A percentile compares a stretch with the other conserved stretches of the same genome.
phyloP scores from a whole-genome alignment of 2,797 vertebrate genomes.

The Clarias fuscus region DNA sequence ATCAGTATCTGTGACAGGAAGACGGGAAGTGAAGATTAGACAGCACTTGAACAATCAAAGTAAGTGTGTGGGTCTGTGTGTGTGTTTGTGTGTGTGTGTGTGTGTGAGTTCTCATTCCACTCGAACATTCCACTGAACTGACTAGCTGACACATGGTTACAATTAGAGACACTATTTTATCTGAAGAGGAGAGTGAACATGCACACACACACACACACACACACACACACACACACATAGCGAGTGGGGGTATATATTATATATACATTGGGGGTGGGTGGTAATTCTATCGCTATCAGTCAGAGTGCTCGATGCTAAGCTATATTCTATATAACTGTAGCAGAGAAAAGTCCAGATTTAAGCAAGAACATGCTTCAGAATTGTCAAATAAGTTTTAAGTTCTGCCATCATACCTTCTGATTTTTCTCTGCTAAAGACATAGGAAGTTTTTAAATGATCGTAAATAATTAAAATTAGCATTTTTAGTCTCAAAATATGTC shows the following conservation, averaged over 20 bases:
- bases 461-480: not conserved
- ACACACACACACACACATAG: not conserved
- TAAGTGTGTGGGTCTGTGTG: conserved; percentile 34
- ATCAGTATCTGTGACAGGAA: conserved; percentile 11
- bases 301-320: not conserved
- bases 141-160: conserved; percentile 75
- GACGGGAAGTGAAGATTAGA: not conserved
- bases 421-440: not conserved
- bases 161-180: conserved; percentile 66
- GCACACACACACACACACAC: not conserved
- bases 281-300: not conserved
- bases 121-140: conserved; percentile 72
- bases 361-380: not conserved
- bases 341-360: not conserved
- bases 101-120: conserved; percentile 51
- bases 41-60: conserved; percentile 1
- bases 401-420: not conserved
- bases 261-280: not conserved
- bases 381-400: not conserved
- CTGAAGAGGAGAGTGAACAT: conserved; percentile 41
- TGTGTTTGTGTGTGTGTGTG: conserved; percentile 36
- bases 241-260: conserved; percentile 4
- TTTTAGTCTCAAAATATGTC: no score
- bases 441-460: not conserved
- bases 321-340: not conserved